These are phyloP conservation scores for Synanthedon tipuliformis DNA, from an alignment of 2,888 invertebrate genomes.

Conservation along the genomic window DNA sequence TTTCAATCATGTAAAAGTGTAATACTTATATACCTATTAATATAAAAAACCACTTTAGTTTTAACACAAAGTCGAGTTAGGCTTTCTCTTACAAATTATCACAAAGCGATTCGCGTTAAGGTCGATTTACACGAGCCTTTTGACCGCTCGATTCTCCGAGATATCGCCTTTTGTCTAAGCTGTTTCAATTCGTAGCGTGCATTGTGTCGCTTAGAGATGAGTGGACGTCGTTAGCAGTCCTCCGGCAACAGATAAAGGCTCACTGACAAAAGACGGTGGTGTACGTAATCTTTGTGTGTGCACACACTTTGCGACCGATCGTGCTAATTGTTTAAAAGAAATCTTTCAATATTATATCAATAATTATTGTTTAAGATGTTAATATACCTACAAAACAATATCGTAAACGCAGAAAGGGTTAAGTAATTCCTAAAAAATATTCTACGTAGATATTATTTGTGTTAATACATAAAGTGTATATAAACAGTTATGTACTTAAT, in stretches of 20 bases:
- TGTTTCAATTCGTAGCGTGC: slow-evolving; percentile 57
- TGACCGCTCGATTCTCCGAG: slow-evolving; percentile 32
- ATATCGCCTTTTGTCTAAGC: slow-evolving; percentile 51
- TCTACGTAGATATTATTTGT: too few relatives aligned
- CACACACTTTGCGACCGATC: slow-evolving; percentile 28
- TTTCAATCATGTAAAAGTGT: too few relatives aligned
- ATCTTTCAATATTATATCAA: too few relatives aligned
- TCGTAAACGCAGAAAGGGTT: too few relatives aligned
- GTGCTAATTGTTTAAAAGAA: neutral
- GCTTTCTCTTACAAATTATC: neutral
- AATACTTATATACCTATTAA: too few relatives aligned
- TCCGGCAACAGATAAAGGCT: slow-evolving; percentile 50
- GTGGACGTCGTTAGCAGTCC: slow-evolving; percentile 63
- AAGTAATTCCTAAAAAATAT: too few relatives aligned
- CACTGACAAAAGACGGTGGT: slow-evolving; percentile 51
- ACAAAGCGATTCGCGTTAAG: slow-evolving; percentile 29
- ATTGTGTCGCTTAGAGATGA: slow-evolving; percentile 56
- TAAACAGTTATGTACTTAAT: too few relatives aligned
- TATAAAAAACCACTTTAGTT: too few relatives aligned
- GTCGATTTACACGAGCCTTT: slow-evolving; percentile 42
- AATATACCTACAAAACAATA: too few relatives aligned
- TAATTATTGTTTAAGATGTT: too few relatives aligned
- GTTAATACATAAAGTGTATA: too few relatives aligned
- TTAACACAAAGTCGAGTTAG: too few relatives aligned
- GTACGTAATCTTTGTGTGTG: slow-evolving; percentile 40